phyloP scores from a whole-genome alignment of 1,140 invertebrate species.

The Neotoxoptera formosana region DNA sequence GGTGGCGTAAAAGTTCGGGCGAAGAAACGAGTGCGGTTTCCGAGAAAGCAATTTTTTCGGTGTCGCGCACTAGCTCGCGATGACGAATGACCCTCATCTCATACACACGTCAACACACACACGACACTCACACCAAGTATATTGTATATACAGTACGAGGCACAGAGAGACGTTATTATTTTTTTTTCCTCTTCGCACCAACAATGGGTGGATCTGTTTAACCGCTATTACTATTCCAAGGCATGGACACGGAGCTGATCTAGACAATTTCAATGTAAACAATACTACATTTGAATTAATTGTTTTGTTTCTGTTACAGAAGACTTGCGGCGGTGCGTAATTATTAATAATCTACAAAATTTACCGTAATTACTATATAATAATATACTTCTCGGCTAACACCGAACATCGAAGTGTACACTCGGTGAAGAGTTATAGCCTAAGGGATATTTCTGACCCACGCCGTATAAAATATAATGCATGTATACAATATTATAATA shows the following conservation, averaged over 20 bases:
- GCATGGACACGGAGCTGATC: neutral
- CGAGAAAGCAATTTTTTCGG: slow-evolving; percentile 28
- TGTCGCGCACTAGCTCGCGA: neutral
- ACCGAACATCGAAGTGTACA: neutral
- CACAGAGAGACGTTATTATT: neutral
- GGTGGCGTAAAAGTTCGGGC: neutral
- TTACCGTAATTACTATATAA: neutral
- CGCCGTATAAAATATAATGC: neutral
- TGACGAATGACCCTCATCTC: slow-evolving; percentile 19
- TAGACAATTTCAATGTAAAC: neutral
- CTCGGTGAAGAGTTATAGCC: neutral
- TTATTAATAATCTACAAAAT: neutral
- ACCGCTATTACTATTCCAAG: neutral
- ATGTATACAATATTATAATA: neutral
- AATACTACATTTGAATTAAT: neutral
- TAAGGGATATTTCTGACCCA: neutral
- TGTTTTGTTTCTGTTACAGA: neutral
- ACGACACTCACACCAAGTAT: too few relatives aligned
- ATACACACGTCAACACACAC: neutral
- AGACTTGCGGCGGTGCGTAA: neutral
- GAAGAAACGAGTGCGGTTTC: slow-evolving; percentile 1
- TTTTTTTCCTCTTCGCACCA: neutral
- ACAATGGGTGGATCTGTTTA: neutral
- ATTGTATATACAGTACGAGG: neutral
- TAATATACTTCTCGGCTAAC: neutral